These are phyloP conservation scores for Lepidurus packardi DNA, from an alignment of 1,140 invertebrate species.

Conservation along the genomic window DNA sequence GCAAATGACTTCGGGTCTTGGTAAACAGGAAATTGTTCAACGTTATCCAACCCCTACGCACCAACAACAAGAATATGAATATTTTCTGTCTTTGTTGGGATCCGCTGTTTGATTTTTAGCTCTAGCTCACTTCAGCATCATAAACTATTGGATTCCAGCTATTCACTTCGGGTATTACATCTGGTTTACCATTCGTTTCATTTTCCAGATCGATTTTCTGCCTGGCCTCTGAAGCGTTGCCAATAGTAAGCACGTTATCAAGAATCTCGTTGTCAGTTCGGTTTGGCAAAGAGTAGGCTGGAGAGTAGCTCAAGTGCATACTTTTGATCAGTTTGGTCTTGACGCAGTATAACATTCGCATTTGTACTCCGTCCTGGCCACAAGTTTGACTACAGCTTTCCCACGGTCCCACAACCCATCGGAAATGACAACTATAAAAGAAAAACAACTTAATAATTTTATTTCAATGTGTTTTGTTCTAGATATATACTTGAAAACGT, in stretches of 20 bases:
- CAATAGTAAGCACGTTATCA: background rate
- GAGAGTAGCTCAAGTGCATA: constrained; percentile 28
- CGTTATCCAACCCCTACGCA: constrained; percentile 26
- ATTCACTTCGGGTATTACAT: constrained; percentile 4
- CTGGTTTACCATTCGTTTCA: constrained; percentile 42
- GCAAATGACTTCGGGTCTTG: constrained; percentile 49
- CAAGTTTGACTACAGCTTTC: constrained; percentile 59
- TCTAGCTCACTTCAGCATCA: background rate
- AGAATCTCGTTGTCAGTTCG: background rate
- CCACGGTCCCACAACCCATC: constrained; percentile 58
- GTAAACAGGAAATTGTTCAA: constrained; percentile 25
- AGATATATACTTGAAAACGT: constrained; percentile 48
- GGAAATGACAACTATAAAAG: constrained; percentile 53
- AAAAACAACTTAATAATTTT: constrained; percentile 10
- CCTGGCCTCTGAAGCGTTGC: constrained; percentile 24
- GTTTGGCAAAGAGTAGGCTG: background rate
- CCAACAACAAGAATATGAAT: background rate
- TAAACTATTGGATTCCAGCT: background rate
- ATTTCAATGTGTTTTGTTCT: background rate
- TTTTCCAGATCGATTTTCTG: constrained; percentile 39
- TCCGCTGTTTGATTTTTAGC: background rate
- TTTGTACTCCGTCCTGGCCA: constrained; percentile 53
- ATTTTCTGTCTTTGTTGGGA: constrained; percentile 5
- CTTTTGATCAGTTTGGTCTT: constrained; percentile 42
- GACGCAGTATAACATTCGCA: constrained; percentile 58